Conservation (phyloP, 2,888 invertebrate species). For the Nomada ruficornis region DNA sequence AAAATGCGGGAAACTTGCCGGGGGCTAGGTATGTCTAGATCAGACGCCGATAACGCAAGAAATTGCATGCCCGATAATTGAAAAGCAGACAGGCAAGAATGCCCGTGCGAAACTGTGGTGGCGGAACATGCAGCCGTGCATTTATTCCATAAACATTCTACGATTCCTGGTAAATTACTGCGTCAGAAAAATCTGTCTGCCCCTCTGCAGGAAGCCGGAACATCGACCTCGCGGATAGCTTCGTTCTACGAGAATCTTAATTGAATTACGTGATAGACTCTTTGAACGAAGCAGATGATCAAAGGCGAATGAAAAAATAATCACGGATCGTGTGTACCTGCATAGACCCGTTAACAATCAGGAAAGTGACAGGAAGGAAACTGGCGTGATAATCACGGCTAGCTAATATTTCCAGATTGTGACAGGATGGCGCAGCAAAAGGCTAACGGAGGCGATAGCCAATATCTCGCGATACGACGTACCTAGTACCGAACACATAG, state of each 20-base stretch:
- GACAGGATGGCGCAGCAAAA: conserved; percentile 57
- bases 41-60: conserved; percentile 55
- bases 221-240: not conserved
- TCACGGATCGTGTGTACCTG: not conserved
- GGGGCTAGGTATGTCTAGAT: conserved; percentile 57
- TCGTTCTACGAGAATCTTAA: not conserved
- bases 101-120: conserved; percentile 9
- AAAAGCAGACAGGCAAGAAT: conserved; percentile 58
- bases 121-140: not conserved
- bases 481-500: conserved; percentile 51
- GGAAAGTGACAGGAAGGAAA: not conserved
- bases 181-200: not conserved
- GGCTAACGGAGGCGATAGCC: conserved; percentile 71
- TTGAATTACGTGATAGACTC: not conserved
- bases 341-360: too few relatives aligned
- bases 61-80: conserved; percentile 66
- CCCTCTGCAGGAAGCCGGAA: not conserved
- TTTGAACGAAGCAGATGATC: not conserved
- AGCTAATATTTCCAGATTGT: conserved; percentile 78
- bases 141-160: conserved; percentile 5
- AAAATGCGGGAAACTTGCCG: conserved; percentile 44
- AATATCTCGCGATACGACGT: conserved; percentile 72
- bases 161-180: conserved; percentile 9
- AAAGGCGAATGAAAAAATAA: not conserved
- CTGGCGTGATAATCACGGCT: conserved; percentile 55